Percentiles rank a stretch among this genome's conserved stretches.
phyloP scores from a whole-genome alignment of 1,140 invertebrate species.

The Aphelinus certus region DNA sequence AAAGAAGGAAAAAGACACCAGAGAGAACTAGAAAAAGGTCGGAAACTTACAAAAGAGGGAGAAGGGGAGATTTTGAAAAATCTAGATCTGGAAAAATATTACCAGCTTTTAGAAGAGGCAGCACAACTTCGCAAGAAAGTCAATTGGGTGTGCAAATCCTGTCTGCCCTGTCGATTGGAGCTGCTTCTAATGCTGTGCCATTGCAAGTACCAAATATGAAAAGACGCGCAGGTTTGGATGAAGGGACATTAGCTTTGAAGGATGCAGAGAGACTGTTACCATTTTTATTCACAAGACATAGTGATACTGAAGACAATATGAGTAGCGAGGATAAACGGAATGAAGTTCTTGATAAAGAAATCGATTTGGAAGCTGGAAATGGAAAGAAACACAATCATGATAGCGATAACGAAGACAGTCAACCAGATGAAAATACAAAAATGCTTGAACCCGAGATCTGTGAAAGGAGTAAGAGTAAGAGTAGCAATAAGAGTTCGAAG shows the following conservation, averaged over 20 bases:
- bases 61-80: slow-evolving; percentile 54
- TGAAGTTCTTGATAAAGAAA: slow-evolving; percentile 66
- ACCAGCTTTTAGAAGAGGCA: slow-evolving; percentile 71
- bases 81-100: slow-evolving; percentile 62
- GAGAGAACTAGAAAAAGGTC: slow-evolving; percentile 42
- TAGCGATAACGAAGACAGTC: slow-evolving; percentile 65
- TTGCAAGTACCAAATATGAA: slow-evolving; percentile 68
- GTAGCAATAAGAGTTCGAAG: slow-evolving; percentile 53
- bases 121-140: slow-evolving; percentile 82
- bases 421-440: slow-evolving; percentile 65
- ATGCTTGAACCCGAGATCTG: slow-evolving; percentile 50
- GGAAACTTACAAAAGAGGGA: slow-evolving; percentile 42
- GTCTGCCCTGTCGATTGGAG: slow-evolving; percentile 63
- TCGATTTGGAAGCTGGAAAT: slow-evolving; percentile 66
- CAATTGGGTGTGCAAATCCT: slow-evolving; percentile 73
- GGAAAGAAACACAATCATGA: slow-evolving; percentile 48
- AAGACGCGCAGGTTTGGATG: slow-evolving; percentile 64
- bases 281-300: slow-evolving; percentile 66
- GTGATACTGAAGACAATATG: slow-evolving; percentile 64
- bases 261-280: slow-evolving; percentile 68
- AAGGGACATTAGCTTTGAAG: slow-evolving; percentile 52
- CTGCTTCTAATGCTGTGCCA: slow-evolving; percentile 60
- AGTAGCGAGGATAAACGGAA: slow-evolving; percentile 64
- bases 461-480: slow-evolving; percentile 56
- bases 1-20: slow-evolving; percentile 34